Evolutionary conservation across 2,113 vertebrate species (phyloP).

Genomic region (Hemibates koningsi): DNA sequence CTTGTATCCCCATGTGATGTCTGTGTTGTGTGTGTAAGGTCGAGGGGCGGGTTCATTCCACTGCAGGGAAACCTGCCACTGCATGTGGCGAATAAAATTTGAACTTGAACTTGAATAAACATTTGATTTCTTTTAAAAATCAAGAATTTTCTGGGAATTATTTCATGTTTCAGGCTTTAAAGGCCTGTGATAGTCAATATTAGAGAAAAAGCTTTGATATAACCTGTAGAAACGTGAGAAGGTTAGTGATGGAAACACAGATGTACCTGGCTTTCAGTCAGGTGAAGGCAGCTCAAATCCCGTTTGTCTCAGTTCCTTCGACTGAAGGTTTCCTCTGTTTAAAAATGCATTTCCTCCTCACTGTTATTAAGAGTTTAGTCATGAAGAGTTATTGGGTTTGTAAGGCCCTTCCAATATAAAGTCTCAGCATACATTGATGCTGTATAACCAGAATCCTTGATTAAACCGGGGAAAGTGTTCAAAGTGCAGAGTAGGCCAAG

Average conservation of each 20-base stretch:
- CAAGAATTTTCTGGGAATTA: not conserved
- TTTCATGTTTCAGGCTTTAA: not conserved
- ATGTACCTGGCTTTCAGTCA: not conserved
- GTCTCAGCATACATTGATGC: too few relatives aligned
- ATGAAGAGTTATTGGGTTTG: not conserved
- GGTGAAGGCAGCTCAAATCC: not conserved
- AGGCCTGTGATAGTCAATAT: not conserved
- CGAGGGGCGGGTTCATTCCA: too few relatives aligned
- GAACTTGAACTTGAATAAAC: not conserved
- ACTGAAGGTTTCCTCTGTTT: not conserved
- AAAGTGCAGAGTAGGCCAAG: not conserved
- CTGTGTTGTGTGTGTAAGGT: too few relatives aligned
- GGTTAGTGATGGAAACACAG: not conserved
- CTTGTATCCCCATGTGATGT: too few relatives aligned
- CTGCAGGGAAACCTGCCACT: too few relatives aligned
- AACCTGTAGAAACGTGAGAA: not conserved
- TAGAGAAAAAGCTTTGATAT: not conserved
- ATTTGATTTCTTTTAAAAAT: not conserved
- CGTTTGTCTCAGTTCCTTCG: rapidly evolving
- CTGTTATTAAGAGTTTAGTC: not conserved
- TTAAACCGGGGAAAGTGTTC: not conserved
- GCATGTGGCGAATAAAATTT: too few relatives aligned
- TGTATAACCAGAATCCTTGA: not conserved
- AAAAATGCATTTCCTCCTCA: not conserved
- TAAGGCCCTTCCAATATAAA: not conserved